Evolutionary conservation across 2,797 vertebrate genomes (phyloP).

Genomic region (Manis javanica): DNA sequence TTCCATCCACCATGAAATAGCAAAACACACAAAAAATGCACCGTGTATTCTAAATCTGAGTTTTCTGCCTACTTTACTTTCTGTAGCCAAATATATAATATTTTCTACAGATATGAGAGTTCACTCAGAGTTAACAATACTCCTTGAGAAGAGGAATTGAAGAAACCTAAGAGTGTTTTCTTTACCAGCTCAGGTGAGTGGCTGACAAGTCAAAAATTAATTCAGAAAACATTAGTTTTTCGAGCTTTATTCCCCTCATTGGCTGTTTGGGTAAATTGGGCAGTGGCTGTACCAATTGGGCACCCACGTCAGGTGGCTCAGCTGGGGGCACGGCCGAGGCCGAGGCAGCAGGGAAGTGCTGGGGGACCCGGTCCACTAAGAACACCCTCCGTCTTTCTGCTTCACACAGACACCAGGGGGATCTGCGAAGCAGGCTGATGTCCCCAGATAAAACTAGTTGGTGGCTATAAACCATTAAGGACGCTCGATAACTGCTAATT

Average conservation of each 20-base stretch:
- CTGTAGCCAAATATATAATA: background rate
- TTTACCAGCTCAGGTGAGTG: background rate
- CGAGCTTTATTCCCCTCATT: background rate
- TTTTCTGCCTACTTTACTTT: background rate
- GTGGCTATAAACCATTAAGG: background rate
- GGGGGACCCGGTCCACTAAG: background rate
- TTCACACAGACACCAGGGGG: background rate
- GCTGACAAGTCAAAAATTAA: background rate
- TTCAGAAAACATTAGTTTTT: background rate
- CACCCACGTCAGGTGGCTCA: background rate
- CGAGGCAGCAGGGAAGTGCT: background rate
- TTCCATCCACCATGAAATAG: background rate
- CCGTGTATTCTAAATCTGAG: background rate
- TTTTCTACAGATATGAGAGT: background rate
- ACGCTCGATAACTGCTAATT: constrained; percentile 38
- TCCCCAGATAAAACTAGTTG: background rate
- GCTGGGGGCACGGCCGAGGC: background rate
- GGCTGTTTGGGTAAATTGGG: constrained; percentile 17
- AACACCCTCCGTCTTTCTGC: background rate
- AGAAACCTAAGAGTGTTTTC: background rate
- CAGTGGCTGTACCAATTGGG: background rate
- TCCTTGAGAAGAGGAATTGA: constrained; percentile 14
- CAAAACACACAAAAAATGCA: background rate
- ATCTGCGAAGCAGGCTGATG: background rate
- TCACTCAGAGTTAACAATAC: background rate